phyloP scores from a whole-genome alignment of 2,113 vertebrate species.

The Haemorhous mexicanus region DNA sequence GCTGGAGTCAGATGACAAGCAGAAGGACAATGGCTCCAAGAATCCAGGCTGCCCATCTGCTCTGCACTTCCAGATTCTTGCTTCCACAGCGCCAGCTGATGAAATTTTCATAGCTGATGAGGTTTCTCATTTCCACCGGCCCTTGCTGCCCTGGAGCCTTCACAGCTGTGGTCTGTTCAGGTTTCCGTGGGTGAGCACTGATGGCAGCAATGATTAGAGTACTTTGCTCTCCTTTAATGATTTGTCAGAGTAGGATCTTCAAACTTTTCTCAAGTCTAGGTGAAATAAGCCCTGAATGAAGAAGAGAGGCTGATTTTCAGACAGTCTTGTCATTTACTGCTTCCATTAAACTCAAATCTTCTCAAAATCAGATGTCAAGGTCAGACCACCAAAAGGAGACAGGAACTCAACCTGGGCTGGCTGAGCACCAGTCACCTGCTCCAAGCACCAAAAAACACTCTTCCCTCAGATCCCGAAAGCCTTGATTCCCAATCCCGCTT shows the following conservation, averaged over 20 bases:
- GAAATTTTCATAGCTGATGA: constrained; percentile 75
- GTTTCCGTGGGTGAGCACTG: constrained; percentile 19
- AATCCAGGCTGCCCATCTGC: constrained; percentile 79
- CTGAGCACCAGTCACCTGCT: not conserved
- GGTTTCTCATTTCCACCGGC: constrained; percentile 61
- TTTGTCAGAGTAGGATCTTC: not conserved
- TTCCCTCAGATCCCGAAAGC: not conserved
- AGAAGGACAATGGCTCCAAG: constrained; percentile 75
- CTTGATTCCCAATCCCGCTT: not conserved
- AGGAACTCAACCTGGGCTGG: not conserved
- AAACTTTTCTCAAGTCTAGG: not conserved
- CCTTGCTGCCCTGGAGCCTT: constrained; percentile 51
- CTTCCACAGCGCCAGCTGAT: constrained; percentile 70
- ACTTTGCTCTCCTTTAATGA: not conserved
- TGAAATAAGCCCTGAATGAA: not conserved
- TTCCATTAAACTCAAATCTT: not conserved
- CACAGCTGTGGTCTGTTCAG: constrained; percentile 63
- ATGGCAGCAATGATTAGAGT: constrained; percentile 9
- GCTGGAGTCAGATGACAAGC: constrained; percentile 74
- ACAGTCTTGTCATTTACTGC: not conserved
- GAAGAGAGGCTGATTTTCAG: not conserved
- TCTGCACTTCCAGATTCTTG: constrained; percentile 68
- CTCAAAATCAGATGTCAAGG: not conserved
- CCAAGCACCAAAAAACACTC: not conserved
- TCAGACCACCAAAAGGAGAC: not conserved